Conservation (phyloP, 2,113 vertebrate genomes). For the Numenius arquata region DNA sequence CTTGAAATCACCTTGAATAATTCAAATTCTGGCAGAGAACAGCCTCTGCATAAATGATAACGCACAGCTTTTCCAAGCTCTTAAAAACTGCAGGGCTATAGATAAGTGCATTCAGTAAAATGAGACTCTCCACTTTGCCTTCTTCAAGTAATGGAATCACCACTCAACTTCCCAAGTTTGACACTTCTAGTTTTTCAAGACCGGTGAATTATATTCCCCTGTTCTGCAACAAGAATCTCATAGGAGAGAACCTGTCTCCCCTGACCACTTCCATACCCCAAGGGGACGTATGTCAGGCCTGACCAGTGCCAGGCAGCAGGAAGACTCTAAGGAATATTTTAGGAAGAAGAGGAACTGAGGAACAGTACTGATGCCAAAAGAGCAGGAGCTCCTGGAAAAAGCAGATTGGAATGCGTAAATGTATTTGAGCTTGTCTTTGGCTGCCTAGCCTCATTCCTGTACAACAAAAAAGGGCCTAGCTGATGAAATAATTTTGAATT, state of each 20-base stretch:
- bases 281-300: background rate
- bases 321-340: background rate
- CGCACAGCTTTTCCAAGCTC: background rate
- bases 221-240: background rate
- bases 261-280: background rate
- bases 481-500: conserved; percentile 52
- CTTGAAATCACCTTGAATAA: conserved; percentile 19
- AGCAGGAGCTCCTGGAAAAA: conserved; percentile 22
- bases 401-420: conserved; percentile 1
- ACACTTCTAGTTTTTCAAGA: conserved; percentile 26
- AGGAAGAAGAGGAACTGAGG: background rate
- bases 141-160: conserved; percentile 37
- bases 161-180: background rate
- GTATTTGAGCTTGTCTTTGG: background rate
- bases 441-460: background rate
- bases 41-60: background rate
- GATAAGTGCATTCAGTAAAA: conserved; percentile 45
- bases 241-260: background rate
- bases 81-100: background rate
- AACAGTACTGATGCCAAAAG: background rate
- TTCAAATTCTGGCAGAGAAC: background rate
- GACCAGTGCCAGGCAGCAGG: background rate
- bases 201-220: background rate
- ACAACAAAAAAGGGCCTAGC: background rate
- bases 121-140: background rate